Conservation (phyloP, 1,140 invertebrate genomes). For the Coptotermes formosanus region DNA sequence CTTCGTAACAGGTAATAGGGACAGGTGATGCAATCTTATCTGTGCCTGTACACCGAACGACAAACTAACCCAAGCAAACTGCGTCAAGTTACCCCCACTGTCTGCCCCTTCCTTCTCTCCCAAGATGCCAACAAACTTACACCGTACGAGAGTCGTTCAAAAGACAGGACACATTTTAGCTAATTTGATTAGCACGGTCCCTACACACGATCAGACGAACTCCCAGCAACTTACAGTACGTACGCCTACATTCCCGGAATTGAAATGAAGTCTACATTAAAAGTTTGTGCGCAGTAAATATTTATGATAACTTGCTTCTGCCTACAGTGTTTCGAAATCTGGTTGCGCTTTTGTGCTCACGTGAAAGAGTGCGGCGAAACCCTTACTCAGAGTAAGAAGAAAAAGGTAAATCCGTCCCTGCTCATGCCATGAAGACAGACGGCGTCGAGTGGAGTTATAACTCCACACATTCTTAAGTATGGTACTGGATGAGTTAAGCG, state of each 20-base stretch:
- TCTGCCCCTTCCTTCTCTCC: neutral
- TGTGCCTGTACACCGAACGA: neutral
- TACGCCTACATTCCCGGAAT: neutral
- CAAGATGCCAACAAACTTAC: conserved; percentile 24
- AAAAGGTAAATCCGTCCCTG: no score
- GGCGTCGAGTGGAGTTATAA: no score
- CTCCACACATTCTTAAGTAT: no score
- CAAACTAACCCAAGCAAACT: neutral
- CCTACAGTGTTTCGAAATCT: no score
- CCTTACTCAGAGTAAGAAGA: no score
- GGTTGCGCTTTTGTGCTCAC: no score
- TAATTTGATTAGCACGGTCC: conserved; percentile 22
- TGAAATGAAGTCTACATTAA: neutral
- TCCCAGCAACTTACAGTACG: neutral
- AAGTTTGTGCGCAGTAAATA: neutral
- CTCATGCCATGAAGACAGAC: no score
- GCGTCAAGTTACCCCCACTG: neutral
- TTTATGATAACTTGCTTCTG: no score
- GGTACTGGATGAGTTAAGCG: no score
- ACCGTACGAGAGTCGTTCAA: conserved; percentile 11
- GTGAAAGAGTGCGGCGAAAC: no score
- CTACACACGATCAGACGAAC: conserved; percentile 19
- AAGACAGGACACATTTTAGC: conserved; percentile 20
- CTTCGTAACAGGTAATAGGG: no score
- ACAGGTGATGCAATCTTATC: neutral